Base-by-base conservation (phyloP, 2,888 invertebrate genomes). In the Dyspetes luteomarginatus region DNA sequence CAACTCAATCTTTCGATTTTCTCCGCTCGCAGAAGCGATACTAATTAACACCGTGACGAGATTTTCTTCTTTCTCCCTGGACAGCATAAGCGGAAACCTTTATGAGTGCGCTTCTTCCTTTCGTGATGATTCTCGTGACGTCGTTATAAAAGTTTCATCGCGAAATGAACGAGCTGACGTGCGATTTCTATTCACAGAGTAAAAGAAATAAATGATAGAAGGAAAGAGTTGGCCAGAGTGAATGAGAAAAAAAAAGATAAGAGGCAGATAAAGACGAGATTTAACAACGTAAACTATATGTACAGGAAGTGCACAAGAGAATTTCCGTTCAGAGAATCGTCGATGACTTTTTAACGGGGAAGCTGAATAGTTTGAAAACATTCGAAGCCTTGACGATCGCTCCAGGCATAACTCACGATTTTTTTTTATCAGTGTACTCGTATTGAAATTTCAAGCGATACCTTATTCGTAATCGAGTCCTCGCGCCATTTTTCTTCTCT, bases 301-400 rank as follows among this genome's bases (percentile, higher is more conserved):
- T 19, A 15, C 28, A 28, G 41, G 26, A 68, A 41, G 55, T 43
- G 45, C 56, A 28, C 12, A 28, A 19, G 41, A 56, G 56, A 36
- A 19, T 56, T 43, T 43, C 41, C 55, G 45, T 69, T 28, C 12
- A 19, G n/a, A 24, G 55, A 19, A 26, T n/a, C n/a, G 26, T 69
- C 69, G 56, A 69, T 69, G 69, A 69, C 41, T 43, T 43, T 69
- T 45, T 41, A 69, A 56, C 26, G 17, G 45, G 43, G 28, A 5
- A 55, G 36, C 36, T 48, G 15, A 15, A 48, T 17, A 5, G 4
- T 17, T 48, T 4, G 0, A 17, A 48, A 48, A 48, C 15, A 48
- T 12, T 36, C 36, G 36, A 7, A 36, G 24, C 30, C 52, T 52
- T 28, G 26, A 28, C 43, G 9, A 4, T 45, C 45, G 56, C 45